Base-by-base conservation (phyloP, 2,797 vertebrate genomes). In the Sebastes cheni region DNA sequence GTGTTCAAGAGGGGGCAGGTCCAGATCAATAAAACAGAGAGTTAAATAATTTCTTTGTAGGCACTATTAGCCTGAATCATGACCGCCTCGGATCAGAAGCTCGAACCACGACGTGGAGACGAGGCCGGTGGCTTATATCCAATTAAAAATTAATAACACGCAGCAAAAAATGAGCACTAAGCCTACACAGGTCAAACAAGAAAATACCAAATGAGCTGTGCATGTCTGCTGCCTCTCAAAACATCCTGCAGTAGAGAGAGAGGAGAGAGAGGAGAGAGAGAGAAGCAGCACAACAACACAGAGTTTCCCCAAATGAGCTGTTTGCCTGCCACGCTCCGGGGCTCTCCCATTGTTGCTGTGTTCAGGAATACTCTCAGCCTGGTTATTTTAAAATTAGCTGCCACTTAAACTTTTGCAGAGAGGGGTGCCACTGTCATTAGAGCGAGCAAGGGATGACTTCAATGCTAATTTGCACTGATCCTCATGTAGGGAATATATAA, bases 121-220 rank as follows among this genome's bases (percentile, higher is more conserved):
- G 56, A 88, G 84, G 84, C 42, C 8, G 2, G 23, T 32, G 67
- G 42, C 64, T 79, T 76, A 58, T 72, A 58, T 72, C 80, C 85
- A 87, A 87, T 92, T 88, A 88, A 88, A 91, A 85, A 66, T 67
- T 68, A 91, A 83, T 82, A 87, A 85, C 29, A 22, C 50, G 36
- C 70, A 58, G 61, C 61, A 66, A 55, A 72, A 69, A 30, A 61
- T 46, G 54, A 39, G 77, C 73, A 16, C 55, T 10, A 32, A 87
- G 82, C 88, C 81, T 78, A 66, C 83, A 74, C 77, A 30, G 86
- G 90, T 90, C 88, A 87, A 58, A 78, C 32, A 10, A 62, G 69
- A 83, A 46, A 84, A 78, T 46, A 34, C 34, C 70, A 85, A 75
- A 61, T 77, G 77, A 85, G 85, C 71, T 20, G 66, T n/a, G 66